Base-by-base conservation (phyloP, 1,140 invertebrate species). In the Magallana ariakensis region DNA sequence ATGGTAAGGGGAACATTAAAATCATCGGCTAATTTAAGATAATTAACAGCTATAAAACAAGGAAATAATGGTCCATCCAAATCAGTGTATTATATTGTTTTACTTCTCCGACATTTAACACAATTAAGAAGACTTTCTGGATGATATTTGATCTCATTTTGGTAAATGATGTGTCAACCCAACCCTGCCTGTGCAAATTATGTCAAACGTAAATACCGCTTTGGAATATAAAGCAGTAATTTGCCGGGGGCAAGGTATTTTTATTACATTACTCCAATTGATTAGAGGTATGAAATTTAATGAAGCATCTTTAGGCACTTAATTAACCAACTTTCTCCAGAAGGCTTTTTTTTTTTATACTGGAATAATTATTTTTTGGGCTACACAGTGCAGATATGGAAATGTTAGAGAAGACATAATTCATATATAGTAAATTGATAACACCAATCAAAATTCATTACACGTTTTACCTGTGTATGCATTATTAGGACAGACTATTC, bases 91-190 rank as follows among this genome's bases (percentile, higher is more conserved):
- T 22, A 1, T 26, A 11, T 13, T 70, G 22, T 13, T 26, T 70
- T 70, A 26, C 33, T 33, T 33, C 33, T 33, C 13, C 26, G 66
- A 33, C 7, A 70, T 70, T 19, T 70, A 26, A 19, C 33, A 26
- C 66, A 70, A 70, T 70, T 70, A 22, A 26, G 22, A 70, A 19
- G 62, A 26, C 62, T 70, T 19, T 70, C 26, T 19, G 62, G 62
- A 22, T 70, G 19, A 70, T 70, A 22, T 70, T 70, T 70, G 66
- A 70, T 70, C 66, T 70, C 66, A 70, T 70, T 70, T 33, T 26
- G 9, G 22, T 70, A 19, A 70, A 26, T 26, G 22, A 70, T 66
- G 22, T 66, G n/a, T 66, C 62, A 70, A 10, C 66, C 22, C 66
- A 70, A 22, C 66, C 66, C 66, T 22, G 22, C 33, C 66, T 11